phyloP scores from a whole-genome alignment of 2,113 vertebrate species.

The Notarius lentiginosus region DNA sequence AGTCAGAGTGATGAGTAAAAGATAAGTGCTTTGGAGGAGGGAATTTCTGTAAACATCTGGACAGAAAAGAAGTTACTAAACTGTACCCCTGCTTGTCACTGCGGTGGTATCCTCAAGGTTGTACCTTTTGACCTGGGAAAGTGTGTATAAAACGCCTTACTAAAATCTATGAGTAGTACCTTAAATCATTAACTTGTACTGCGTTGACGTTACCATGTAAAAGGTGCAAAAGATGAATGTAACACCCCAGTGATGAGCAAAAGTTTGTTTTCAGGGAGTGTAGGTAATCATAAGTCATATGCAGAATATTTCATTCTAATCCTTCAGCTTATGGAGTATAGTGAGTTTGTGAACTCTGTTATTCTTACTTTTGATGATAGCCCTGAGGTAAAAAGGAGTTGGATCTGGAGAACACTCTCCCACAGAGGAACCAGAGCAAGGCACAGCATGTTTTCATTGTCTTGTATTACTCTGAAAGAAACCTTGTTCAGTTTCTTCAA shows the following conservation, averaged over 20 bases:
- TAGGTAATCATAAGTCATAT: constrained; percentile 42
- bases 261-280: background rate
- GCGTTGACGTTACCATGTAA: background rate
- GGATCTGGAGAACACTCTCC: constrained; percentile 45
- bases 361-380: constrained; percentile 51
- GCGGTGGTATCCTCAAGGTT: background rate
- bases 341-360: constrained; percentile 44
- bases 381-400: constrained; percentile 47
- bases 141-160: background rate
- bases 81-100: background rate
- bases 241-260: background rate
- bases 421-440: constrained; percentile 46
- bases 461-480: constrained; percentile 45
- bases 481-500: constrained; percentile 24
- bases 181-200: background rate
- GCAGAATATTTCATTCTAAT: constrained; percentile 34
- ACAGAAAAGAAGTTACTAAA: background rate
- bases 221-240: background rate
- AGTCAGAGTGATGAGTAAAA: constrained; percentile 20
- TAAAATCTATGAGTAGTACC: background rate
- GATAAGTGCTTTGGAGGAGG: constrained; percentile 43
- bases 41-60: constrained; percentile 38
- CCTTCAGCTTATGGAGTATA: constrained; percentile 42
- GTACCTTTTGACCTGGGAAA: background rate
- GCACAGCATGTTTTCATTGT: constrained; percentile 55